Conservation (phyloP, 2,113 vertebrate genomes). For the Columba janthina region DNA sequence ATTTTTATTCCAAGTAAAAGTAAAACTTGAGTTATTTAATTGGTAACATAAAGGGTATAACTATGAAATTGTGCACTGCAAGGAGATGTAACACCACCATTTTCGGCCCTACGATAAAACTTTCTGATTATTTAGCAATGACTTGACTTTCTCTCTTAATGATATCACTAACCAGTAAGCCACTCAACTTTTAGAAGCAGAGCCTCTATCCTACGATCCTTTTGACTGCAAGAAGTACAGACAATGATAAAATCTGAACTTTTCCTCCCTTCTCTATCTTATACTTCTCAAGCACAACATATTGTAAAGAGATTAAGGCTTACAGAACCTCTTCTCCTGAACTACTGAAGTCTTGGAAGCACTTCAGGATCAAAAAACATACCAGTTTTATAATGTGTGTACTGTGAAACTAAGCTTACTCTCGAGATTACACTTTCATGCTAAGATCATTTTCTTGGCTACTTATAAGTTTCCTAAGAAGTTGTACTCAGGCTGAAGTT, state of each 20-base stretch:
- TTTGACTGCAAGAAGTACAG: neutral
- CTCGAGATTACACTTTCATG: constrained; percentile 12
- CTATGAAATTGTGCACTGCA: fast-evolving
- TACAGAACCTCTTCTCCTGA: neutral
- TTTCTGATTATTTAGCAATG: neutral
- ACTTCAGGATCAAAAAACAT: neutral
- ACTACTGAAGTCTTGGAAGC: constrained; percentile 3
- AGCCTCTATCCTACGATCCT: neutral
- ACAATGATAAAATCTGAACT: neutral
- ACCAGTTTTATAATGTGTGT: neutral
- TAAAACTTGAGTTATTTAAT: neutral
- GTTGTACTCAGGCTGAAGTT: constrained; percentile 1
- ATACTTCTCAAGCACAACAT: neutral
- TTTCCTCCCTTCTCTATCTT: neutral
- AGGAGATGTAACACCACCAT: fast-evolving
- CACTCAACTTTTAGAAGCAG: neutral
- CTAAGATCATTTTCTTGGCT: neutral
- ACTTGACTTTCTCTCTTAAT: neutral
- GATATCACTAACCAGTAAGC: neutral
- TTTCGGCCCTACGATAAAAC: neutral
- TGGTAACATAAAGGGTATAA: fast-evolving
- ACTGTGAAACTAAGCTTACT: neutral
- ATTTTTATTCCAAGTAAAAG: neutral
- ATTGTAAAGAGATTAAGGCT: neutral
- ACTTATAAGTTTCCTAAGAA: neutral